Evolutionary conservation across 2,888 invertebrate species (phyloP), one percentile per base, ranked within the genome.

Genomic region (Taenaris catops): DNA sequence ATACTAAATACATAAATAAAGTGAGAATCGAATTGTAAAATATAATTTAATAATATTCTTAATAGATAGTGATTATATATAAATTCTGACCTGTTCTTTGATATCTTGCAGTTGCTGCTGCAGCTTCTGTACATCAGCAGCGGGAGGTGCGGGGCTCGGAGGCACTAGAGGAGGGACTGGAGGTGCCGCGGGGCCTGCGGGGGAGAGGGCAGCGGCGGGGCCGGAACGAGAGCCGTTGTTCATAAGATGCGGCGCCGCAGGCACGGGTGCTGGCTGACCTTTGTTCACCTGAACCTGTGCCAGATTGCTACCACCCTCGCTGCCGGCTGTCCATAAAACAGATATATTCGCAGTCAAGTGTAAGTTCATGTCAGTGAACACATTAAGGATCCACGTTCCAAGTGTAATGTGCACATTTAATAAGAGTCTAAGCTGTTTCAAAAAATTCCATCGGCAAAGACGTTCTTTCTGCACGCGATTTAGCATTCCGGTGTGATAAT

Each of bases 1-100:
- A n/a, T n/a, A n/a, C n/a, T n/a, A n/a, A n/a, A n/a, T n/a, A n/a
- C n/a, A n/a, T n/a, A n/a, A n/a, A n/a, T n/a, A n/a, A n/a, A n/a
- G n/a, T n/a, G n/a, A n/a, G n/a, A n/a, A n/a, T n/a, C n/a, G n/a
- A n/a, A n/a, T n/a, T n/a, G n/a, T n/a, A n/a, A n/a, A n/a, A n/a
- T n/a, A n/a, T n/a, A n/a, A n/a, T n/a, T n/a, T n/a, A n/a, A n/a
- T n/a, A n/a, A n/a, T n/a, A n/a, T n/a, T n/a, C n/a, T n/a, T n/a
- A n/a, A n/a, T n/a, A n/a, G n/a, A n/a, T n/a, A n/a, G n/a, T n/a
- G n/a, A n/a, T n/a, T n/a, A n/a, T n/a, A n/a, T n/a, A n/a, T n/a
- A n/a, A n/a, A n/a, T n/a, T n/a, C n/a, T 11, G 64, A 96, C 97
- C 91, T 97, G 97, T 76, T 98, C 98, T 69, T 97, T 98, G 59